Evolutionary conservation across 2,113 vertebrate species (phyloP).

Genomic region (Brachionichthys hirsutus): DNA sequence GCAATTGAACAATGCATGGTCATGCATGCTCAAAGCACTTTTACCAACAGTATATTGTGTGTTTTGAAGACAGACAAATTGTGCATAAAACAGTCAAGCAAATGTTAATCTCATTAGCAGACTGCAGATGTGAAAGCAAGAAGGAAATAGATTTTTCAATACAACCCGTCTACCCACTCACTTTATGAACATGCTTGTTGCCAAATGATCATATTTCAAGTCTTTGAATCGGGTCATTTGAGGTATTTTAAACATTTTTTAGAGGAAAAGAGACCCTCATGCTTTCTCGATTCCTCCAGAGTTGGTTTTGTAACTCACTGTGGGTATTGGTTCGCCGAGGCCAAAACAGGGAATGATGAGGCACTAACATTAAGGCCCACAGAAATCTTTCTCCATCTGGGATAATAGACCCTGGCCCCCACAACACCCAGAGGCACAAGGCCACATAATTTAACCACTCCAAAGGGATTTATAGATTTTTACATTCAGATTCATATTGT

Average conservation of each 20-base stretch:
- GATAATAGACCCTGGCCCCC: slow-evolving; percentile 21
- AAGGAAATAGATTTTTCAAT: slow-evolving; percentile 33
- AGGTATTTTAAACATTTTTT: slow-evolving; percentile 35
- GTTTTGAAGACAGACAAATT: slow-evolving; percentile 20
- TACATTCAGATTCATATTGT: slow-evolving; percentile 57
- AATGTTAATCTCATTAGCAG: slow-evolving; percentile 30
- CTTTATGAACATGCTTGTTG: slow-evolving; percentile 30
- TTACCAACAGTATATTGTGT: slow-evolving; percentile 15
- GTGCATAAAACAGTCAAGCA: slow-evolving; percentile 11
- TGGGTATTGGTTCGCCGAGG: slow-evolving; percentile 34
- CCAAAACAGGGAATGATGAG: slow-evolving; percentile 22
- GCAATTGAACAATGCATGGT: slow-evolving; percentile 27
- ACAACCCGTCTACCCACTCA: slow-evolving; percentile 17
- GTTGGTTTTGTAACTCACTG: slow-evolving; percentile 43
- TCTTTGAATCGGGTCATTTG: slow-evolving; percentile 44
- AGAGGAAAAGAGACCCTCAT: slow-evolving; percentile 37
- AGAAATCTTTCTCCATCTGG: slow-evolving; percentile 45
- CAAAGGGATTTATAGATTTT: slow-evolving; percentile 64
- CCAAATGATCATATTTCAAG: slow-evolving; percentile 55
- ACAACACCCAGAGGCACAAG: slow-evolving; percentile 11
- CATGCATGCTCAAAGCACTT: slow-evolving; percentile 16
- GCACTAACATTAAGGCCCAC: slow-evolving; percentile 31
- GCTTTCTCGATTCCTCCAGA: slow-evolving; percentile 29
- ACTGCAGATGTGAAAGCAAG: slow-evolving; percentile 38
- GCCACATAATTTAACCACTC: slow-evolving; percentile 51